Conservation (phyloP, 2,888 invertebrate species). For the Linyphia triangularis region DNA sequence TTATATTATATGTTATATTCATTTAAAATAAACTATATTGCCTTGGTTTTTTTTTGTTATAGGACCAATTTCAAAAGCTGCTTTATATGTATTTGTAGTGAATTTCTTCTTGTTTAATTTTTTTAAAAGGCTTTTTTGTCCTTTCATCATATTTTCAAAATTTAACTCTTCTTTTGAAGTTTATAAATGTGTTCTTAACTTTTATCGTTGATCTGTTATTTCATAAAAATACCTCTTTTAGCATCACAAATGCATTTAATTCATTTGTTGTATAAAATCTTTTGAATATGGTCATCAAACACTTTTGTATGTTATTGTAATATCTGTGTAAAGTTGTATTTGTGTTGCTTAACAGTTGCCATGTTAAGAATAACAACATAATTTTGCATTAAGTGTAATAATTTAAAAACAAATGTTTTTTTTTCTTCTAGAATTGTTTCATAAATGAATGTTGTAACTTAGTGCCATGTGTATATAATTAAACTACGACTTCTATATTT, state of each 20-base stretch:
- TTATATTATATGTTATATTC: slow-evolving; percentile 9
- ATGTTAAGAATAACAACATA: no score
- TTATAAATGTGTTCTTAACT: no score
- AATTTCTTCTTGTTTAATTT: neutral
- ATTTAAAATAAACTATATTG: neutral
- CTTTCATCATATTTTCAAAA: no score
- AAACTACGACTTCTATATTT: no score
- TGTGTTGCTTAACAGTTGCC: neutral
- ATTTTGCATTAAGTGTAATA: no score
- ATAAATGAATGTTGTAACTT: no score
- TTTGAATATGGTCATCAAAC: neutral
- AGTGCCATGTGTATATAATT: no score
- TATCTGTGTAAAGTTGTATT: neutral
- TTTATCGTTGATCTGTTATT: neutral
- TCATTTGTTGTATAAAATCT: neutral
- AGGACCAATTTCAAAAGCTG: neutral
- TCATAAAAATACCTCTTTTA: neutral
- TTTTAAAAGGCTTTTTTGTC: neutral
- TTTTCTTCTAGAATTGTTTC: no score
- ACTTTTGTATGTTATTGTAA: neutral
- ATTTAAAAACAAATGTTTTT: no score
- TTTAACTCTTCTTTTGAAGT: no score
- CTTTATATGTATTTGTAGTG: neutral
- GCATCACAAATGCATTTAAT: neutral
- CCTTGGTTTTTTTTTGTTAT: neutral